Evolutionary conservation across 2,797 vertebrate genomes (phyloP).

Genomic region (Anguilla anguilla): DNA sequence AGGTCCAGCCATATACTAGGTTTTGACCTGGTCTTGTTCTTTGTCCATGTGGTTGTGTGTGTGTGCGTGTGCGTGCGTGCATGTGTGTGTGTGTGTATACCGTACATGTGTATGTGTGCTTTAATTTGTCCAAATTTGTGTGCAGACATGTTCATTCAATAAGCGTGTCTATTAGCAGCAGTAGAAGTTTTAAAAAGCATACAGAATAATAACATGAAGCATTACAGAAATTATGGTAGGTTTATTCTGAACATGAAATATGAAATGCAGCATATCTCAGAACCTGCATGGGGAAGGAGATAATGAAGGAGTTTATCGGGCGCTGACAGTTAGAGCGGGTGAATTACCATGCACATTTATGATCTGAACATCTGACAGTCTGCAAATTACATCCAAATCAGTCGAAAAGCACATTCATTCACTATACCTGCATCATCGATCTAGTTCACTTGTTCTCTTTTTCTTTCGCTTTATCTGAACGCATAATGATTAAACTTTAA

Average conservation of each 20-base stretch:
- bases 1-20: too few relatives aligned
- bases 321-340: background rate
- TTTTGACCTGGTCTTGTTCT: too few relatives aligned
- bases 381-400: background rate
- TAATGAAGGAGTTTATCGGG: background rate
- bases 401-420: background rate
- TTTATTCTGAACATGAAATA: background rate
- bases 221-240: background rate
- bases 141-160: background rate
- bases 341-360: background rate
- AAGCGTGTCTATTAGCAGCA: background rate
- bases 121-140: too few relatives aligned
- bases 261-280: background rate
- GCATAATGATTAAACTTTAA: background rate
- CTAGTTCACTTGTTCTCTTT: background rate
- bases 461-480: background rate
- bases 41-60: background rate
- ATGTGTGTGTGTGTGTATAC: background rate
- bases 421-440: background rate
- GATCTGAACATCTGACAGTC: background rate
- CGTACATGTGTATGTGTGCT: background rate
- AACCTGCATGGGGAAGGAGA: background rate
- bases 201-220: background rate
- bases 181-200: background rate
- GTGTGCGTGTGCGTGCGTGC: background rate